A percentile compares a stretch with the other conserved stretches of the same genome.
Evolutionary conservation across 2,888 invertebrate species (phyloP).

Genomic region (Megalurothrips usitatus): DNA sequence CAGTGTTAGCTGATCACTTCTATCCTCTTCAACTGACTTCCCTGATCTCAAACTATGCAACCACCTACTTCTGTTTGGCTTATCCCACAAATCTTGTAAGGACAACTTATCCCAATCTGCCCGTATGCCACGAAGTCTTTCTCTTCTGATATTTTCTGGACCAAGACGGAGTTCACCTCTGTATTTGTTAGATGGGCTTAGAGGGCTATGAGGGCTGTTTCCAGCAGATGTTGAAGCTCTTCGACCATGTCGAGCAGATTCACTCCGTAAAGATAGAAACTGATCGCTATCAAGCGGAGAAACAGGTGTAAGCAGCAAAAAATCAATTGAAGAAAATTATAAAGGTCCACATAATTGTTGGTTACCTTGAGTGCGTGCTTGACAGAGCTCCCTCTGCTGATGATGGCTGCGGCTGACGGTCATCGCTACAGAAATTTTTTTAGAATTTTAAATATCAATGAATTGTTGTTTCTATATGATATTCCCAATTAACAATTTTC

Average conservation of each 20-base stretch:
- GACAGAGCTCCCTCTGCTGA: not conserved
- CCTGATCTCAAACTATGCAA: not conserved
- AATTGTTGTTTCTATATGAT: not conserved
- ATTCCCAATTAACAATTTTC: not conserved
- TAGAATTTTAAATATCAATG: not conserved
- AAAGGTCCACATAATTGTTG: not conserved
- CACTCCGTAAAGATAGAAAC: not conserved
- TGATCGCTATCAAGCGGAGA: not conserved
- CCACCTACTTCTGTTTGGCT: not conserved
- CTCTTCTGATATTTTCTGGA: not conserved
- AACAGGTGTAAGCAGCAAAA: not conserved
- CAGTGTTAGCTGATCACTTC: conserved; percentile 4
- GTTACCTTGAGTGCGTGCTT: not conserved
- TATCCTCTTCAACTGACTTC: conserved; percentile 9
- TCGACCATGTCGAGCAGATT: not conserved
- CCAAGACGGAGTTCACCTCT: not conserved
- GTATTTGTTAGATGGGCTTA: not conserved
- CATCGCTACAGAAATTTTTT: not conserved
- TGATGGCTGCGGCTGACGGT: not conserved
- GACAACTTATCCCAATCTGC: conserved; percentile 11
- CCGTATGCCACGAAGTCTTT: not conserved
- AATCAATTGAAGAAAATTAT: not conserved
- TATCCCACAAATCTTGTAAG: conserved; percentile 16
- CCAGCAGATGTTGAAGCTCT: conserved; percentile 27
- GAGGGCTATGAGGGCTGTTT: conserved; percentile 18